Percentiles rank a stretch among this genome's conserved stretches.
Conservation (phyloP, 2,113 vertebrate genomes). For the Rhegmatorhina hoffmannsi region DNA sequence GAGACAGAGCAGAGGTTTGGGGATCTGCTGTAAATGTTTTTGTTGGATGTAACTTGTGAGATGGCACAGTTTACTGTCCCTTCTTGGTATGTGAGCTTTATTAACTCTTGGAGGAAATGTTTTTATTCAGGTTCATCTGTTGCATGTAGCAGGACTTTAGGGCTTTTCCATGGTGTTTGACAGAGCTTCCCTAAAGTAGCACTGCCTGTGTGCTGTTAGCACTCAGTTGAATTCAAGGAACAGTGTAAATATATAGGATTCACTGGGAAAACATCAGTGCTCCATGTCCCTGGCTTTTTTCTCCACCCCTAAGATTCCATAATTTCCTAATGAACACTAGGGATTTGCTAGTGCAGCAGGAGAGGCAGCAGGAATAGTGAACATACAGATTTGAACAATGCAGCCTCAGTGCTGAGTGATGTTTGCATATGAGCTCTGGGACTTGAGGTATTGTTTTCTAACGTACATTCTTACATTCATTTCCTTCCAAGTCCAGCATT, state of each 20-base stretch:
- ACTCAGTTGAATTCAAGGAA: background rate
- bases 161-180: background rate
- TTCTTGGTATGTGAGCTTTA: background rate
- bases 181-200: background rate
- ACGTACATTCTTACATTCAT: background rate
- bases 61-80: background rate
- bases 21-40: background rate
- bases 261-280: background rate
- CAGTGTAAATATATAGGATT: background rate
- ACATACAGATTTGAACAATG: background rate
- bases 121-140: background rate
- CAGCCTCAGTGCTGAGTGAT: background rate
- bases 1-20: rapidly evolving
- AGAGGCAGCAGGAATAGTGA: background rate
- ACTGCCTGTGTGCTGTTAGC: background rate
- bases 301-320: background rate
- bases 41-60: background rate
- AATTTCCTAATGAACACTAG: background rate
- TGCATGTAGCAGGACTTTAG: background rate
- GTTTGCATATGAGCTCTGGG: background rate
- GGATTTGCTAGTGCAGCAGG: background rate
- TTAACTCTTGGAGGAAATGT: background rate
- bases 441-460: background rate
- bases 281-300: background rate
- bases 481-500: background rate